These are phyloP conservation scores for Drosophila sturtevanti DNA, from an alignment of 1,140 invertebrate species.

Conservation along the genomic window DNA sequence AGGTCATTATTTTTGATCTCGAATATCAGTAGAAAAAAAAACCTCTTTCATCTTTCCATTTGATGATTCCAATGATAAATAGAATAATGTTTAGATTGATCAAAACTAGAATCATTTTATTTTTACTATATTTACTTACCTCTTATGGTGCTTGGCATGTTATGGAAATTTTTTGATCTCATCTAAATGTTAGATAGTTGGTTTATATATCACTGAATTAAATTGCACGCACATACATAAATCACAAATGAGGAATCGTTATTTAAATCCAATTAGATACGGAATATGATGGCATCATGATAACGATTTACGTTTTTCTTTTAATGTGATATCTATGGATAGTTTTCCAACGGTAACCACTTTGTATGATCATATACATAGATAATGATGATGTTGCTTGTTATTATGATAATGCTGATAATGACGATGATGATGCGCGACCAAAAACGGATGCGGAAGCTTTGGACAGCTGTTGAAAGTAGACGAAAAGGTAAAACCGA, in stretches of 20 bases:
- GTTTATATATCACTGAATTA: constrained; percentile 2
- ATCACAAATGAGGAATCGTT: constrained; percentile 8
- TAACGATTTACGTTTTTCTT: background rate
- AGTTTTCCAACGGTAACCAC: constrained; percentile 64
- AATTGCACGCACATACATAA: constrained; percentile 24
- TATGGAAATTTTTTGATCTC: constrained; percentile 58
- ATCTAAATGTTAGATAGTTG: constrained; percentile 37
- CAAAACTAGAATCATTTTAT: no score
- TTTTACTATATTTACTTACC: constrained; percentile 43
- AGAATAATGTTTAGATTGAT: no score
- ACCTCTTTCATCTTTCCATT: no score
- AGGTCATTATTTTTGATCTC: no score
- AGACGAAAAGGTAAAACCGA: constrained; percentile 30
- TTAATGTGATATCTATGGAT: constrained; percentile 31
- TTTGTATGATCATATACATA: background rate
- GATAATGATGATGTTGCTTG: constrained; percentile 8
- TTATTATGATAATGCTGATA: background rate
- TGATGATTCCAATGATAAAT: no score
- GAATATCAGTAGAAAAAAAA: no score
- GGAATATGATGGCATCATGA: constrained; percentile 18
- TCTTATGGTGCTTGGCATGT: constrained; percentile 80
- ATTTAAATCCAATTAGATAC: constrained; percentile 25
- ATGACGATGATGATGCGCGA: constrained; percentile 9
- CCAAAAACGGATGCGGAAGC: constrained; percentile 5
- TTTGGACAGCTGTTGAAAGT: constrained; percentile 7